Percentiles rank a stretch among this genome's conserved stretches.
Conservation (phyloP, 2,797 vertebrate species). For the Diplodus puntazzo region DNA sequence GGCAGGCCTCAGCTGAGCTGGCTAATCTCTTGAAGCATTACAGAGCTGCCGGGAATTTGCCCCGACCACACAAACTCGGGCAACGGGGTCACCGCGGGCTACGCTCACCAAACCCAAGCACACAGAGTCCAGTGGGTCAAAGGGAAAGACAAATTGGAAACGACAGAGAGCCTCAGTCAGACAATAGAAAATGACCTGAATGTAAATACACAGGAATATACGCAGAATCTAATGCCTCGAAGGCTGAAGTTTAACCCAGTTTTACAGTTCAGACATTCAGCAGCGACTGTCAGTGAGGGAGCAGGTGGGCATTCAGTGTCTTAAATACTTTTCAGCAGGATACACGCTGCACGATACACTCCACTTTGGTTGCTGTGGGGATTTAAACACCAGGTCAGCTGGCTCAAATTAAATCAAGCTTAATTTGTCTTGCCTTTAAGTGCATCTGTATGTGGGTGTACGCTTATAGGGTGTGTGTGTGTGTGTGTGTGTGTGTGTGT, state of each 20-base stretch:
- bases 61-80: constrained; percentile 68
- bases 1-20: constrained; percentile 78
- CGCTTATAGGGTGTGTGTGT: constrained; percentile 9
- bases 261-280: constrained; percentile 9
- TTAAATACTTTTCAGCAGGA: constrained; percentile 48
- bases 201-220: constrained; percentile 19
- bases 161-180: constrained; percentile 30
- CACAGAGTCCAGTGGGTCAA: constrained; percentile 46
- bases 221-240: background rate
- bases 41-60: constrained; percentile 77
- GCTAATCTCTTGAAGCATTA: constrained; percentile 82
- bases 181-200: constrained; percentile 19
- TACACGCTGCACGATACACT: constrained; percentile 29
- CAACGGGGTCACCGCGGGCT: constrained; percentile 55
- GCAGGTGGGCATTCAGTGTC: constrained; percentile 28
- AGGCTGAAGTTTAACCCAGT: constrained; percentile 29
- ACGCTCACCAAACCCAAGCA: constrained; percentile 28
- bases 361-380: constrained; percentile 44
- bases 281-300: background rate
- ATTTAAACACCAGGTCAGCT: constrained; percentile 59
- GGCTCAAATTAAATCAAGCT: constrained; percentile 66
- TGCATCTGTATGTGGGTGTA: constrained; percentile 31
- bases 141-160: constrained; percentile 43
- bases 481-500: constrained; percentile 9
- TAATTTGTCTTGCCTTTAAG: constrained; percentile 57